Conservation (phyloP, 2,113 vertebrate genomes). For the Pedionomus torquatus region DNA sequence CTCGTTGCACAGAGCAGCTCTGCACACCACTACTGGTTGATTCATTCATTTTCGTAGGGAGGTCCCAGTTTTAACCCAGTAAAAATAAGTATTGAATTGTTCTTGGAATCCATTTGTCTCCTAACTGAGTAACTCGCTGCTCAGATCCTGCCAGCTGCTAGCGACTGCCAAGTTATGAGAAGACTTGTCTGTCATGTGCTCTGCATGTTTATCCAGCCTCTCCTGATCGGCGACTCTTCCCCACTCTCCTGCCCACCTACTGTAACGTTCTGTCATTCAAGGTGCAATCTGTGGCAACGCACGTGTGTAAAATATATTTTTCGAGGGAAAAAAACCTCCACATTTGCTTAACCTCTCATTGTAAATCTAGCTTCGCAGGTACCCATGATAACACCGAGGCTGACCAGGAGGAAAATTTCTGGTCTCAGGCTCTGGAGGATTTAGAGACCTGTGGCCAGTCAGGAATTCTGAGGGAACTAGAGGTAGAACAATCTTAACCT, state of each 20-base stretch:
- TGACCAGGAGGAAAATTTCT: conserved; percentile 98
- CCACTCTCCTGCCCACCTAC: background rate
- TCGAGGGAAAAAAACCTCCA: background rate
- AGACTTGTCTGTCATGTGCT: conserved; percentile 20
- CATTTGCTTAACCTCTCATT: conserved; percentile 43
- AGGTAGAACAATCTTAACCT: conserved; percentile 82
- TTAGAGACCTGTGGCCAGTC: conserved; percentile 98
- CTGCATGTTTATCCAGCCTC: background rate
- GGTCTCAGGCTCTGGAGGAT: conserved; percentile 98
- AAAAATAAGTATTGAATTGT: background rate
- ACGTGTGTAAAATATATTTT: conserved; percentile 15
- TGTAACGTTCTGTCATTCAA: background rate
- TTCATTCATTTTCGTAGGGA: background rate
- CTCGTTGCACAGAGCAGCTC: background rate
- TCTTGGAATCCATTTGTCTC: background rate
- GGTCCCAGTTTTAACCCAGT: background rate
- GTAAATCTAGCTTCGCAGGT: conserved; percentile 84
- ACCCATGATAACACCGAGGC: conserved; percentile 87
- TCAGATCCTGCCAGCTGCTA: conserved; percentile 40
- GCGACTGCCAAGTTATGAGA: conserved; percentile 7
- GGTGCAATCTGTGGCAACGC: conserved; percentile 31
- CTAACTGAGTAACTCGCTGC: background rate
- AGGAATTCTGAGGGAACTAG: conserved; percentile 95
- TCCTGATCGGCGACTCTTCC: background rate
- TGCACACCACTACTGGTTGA: background rate